Evolutionary conservation across 2,113 vertebrate genomes (phyloP).

Genomic region (Casuarius casuarius): DNA sequence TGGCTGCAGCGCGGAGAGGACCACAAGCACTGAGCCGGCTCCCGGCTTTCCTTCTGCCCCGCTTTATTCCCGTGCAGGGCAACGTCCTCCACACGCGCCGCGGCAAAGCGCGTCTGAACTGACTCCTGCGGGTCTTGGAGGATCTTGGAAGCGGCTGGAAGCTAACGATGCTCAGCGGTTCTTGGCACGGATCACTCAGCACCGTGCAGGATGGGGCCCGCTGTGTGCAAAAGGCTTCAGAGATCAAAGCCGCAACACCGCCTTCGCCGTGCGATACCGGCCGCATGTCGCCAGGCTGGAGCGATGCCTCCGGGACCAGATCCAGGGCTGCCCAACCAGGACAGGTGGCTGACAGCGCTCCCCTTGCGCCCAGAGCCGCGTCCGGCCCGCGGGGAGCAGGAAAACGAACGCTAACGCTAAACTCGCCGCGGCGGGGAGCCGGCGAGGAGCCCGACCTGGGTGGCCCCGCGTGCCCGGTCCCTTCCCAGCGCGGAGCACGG

Average conservation of each 20-base stretch:
- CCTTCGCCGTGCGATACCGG: not conserved
- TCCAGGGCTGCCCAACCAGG: no score
- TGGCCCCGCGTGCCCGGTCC: not conserved
- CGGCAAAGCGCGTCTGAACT: not conserved
- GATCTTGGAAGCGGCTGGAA: not conserved
- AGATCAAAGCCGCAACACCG: not conserved
- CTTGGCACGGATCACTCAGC: not conserved
- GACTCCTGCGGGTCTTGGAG: not conserved
- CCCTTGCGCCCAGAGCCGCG: no score
- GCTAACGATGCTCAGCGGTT: not conserved
- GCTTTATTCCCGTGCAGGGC: rapidly evolving
- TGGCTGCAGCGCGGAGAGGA: not conserved
- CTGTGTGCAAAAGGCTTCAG: not conserved
- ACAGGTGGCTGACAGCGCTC: not conserved
- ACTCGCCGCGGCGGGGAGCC: no score
- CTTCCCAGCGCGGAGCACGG: not conserved
- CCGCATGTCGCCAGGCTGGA: not conserved
- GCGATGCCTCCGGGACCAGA: no score
- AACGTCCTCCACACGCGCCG: not conserved
- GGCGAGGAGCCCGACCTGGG: no score
- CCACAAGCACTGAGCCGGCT: no score
- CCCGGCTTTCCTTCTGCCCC: not conserved
- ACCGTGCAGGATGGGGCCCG: not conserved
- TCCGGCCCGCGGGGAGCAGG: no score
- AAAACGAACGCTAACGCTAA: no score